phyloP scores from a whole-genome alignment of 2,888 invertebrate species.

The Cinara cedri region DNA sequence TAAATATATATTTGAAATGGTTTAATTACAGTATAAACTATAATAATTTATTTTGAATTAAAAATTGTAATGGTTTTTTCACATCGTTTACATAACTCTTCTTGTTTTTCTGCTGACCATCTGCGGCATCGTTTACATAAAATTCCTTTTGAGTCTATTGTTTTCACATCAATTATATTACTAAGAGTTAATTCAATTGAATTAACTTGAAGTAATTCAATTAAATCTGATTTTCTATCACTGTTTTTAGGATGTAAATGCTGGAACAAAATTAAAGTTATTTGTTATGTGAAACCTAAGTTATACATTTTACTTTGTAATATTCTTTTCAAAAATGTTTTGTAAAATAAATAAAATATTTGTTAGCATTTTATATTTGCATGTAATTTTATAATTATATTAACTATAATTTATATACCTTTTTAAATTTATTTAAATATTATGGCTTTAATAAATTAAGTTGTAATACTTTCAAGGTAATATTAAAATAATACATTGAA shows the following conservation, averaged over 20 bases:
- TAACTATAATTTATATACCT: too few relatives aligned
- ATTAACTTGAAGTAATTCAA: constrained; percentile 50
- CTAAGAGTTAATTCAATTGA: constrained; percentile 35
- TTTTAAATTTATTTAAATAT: not conserved
- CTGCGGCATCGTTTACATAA: constrained; percentile 46
- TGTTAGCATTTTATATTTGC: not conserved
- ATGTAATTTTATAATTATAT: too few relatives aligned
- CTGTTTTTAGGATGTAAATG: constrained; percentile 39
- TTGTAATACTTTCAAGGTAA: not conserved
- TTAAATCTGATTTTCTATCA: constrained; percentile 29
- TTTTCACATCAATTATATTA: constrained; percentile 28
- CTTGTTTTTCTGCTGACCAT: constrained; percentile 40
- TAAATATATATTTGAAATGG: not conserved
- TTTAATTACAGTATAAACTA: constrained; percentile 17
- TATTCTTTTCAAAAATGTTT: not conserved
- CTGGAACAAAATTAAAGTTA: constrained; percentile 28
- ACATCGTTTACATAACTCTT: constrained; percentile 47
- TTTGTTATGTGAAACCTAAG: not conserved
- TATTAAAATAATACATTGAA: not conserved
- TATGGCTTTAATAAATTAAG: not conserved
- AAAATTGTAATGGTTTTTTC: constrained; percentile 28
- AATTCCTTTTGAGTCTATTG: not conserved
- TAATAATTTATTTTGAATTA: constrained; percentile 37
- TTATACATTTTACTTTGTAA: not conserved
- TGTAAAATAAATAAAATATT: not conserved